Conservation (phyloP, 2,797 vertebrate genomes). For the Cyclura pinguis region DNA sequence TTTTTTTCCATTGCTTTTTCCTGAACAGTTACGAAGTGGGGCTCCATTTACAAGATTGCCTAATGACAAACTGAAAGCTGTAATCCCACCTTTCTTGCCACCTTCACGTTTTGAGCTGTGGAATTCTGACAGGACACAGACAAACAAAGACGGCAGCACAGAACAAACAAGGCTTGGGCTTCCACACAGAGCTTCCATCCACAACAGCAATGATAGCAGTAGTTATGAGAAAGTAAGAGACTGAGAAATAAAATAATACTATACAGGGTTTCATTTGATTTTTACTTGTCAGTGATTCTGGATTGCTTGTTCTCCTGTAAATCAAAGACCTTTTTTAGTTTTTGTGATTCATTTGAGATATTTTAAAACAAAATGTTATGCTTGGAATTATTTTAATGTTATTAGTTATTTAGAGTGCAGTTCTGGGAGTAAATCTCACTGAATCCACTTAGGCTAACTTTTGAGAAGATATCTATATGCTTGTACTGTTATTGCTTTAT, state of each 20-base stretch:
- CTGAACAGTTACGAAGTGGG: constrained; percentile 88
- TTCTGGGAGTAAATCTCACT: not conserved
- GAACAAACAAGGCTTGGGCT: constrained; percentile 86
- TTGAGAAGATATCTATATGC: not conserved
- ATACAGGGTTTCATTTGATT: not conserved
- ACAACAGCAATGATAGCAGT: constrained; percentile 86
- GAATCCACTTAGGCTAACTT: not conserved
- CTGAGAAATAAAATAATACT: not conserved
- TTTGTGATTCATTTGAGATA: not conserved
- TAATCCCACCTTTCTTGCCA: constrained; percentile 96
- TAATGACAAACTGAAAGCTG: constrained; percentile 95
- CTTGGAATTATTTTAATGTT: not conserved
- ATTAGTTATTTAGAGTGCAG: not conserved
- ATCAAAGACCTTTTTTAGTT: not conserved
- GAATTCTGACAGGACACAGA: constrained; percentile 90
- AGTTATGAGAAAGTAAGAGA: constrained; percentile 89
- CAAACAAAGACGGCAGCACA: constrained; percentile 84
- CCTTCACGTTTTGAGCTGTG: constrained; percentile 96
- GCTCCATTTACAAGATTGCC: constrained; percentile 93
- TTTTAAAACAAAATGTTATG: not conserved
- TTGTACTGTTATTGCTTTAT: not conserved
- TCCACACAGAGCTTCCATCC: constrained; percentile 84
- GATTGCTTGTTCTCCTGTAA: not conserved
- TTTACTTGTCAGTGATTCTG: not conserved
- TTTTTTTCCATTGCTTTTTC: not conserved